Evolutionary conservation across 2,888 invertebrate genomes (phyloP).

Genomic region (Diloba caeruleocephala): DNA sequence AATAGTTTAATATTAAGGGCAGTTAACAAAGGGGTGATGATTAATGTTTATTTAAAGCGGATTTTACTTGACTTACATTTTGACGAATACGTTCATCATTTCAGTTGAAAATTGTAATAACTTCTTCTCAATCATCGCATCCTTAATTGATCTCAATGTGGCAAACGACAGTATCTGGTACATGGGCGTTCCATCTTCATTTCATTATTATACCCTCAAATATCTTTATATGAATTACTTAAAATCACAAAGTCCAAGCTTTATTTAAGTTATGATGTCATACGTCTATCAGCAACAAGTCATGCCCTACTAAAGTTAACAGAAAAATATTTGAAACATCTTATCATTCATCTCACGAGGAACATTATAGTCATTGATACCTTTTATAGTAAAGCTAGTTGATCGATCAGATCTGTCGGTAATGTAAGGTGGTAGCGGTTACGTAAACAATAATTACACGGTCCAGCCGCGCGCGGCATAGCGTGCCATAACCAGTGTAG

Average conservation of each 20-base stretch:
- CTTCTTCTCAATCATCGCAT: conserved; percentile 11
- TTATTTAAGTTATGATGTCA: conserved; percentile 9
- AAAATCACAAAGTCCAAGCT: conserved; percentile 25
- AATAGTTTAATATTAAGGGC: no score
- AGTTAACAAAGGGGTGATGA: not conserved
- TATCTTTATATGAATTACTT: conserved; percentile 4
- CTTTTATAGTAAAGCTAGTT: conserved; percentile 37
- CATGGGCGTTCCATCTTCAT: conserved; percentile 7
- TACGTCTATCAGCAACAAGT: conserved; percentile 10
- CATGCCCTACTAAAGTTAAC: conserved; percentile 17
- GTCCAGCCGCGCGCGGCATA: conserved; percentile 57
- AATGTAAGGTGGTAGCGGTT: conserved; percentile 32
- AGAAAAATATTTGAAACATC: conserved; percentile 32
- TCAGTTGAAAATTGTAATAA: conserved; percentile 4
- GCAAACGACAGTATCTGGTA: not conserved
- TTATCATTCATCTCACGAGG: conserved; percentile 31
- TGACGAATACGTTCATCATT: not conserved
- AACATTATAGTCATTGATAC: conserved; percentile 32
- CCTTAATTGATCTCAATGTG: conserved; percentile 27
- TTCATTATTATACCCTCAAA: conserved; percentile 9
- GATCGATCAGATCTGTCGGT: conserved; percentile 24
- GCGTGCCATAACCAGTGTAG: conserved; percentile 28
- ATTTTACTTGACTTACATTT: conserved; percentile 5
- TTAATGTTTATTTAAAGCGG: not conserved
- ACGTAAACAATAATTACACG: conserved; percentile 65